Base-by-base conservation (phyloP, 2,113 vertebrate species). In the Electrona antarctica region DNA sequence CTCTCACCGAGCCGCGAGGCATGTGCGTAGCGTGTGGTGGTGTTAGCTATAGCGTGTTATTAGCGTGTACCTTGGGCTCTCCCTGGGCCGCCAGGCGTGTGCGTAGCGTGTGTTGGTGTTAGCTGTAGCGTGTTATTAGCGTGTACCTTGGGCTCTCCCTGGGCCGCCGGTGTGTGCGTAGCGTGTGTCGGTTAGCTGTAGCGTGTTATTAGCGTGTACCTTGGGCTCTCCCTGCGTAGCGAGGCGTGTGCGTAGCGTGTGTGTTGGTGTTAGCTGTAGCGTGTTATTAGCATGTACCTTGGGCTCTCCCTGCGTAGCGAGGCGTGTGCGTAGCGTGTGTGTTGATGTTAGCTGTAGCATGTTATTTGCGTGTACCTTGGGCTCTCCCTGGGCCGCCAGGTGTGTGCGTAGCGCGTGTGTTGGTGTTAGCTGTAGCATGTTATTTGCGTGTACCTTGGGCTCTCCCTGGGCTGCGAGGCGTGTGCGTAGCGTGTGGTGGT, bases 51-150 rank as follows among this genome's bases (percentile, higher is more conserved):
- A 7, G 3, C 64, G 15, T 60, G 15, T 14, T 55, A 41, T 0
- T 0, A 6, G 21, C 21, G 21, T 1, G 28, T 67, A 99, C 97
- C 95, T 94, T 98, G 21, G 97, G 97, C 86, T 99, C 96, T 0
- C 97, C 98, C 90, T 99, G 98, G 56, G 98, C 96, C 54, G 97
- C 97, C 2, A 99, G 95, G 80, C 98, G 96, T 8, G 98, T 99
- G 21, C 98, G 94, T 13, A 99, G 93, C 0, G 94, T 97, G 78
- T 99, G 21, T 1, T 21, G 21, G 21, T 21, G 21, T 21, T 21
- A 21, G 21, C 21, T 21, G 21, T 21, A 21, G 21, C 21, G 21
- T 21, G 21, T 21, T 21, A 21, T 21, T 21, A 1, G 21, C 21
- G 2, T 21, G 21, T 21, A 21, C 21, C 21, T 21, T 21, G 21